phyloP scores from a whole-genome alignment of 2,797 vertebrate genomes.

The Argya squamiceps region DNA sequence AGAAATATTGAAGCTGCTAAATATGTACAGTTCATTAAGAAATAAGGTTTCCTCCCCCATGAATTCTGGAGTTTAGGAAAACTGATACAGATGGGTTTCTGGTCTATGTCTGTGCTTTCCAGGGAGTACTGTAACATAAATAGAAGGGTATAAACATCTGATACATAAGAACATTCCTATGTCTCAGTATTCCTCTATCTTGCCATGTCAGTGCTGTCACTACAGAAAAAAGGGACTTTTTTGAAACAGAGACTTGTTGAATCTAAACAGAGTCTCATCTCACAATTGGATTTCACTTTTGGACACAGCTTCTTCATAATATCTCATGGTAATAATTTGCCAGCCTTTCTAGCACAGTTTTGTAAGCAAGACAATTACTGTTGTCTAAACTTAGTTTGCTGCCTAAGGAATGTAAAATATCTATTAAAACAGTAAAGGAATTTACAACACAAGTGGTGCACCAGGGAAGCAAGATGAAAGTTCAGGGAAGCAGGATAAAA shows the following conservation, averaged over 20 bases:
- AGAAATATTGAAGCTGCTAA: background rate
- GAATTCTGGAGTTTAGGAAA: constrained; percentile 14
- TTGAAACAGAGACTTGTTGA: background rate
- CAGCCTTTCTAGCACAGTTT: background rate
- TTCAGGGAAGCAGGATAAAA: constrained; percentile 24
- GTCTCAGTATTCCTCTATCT: background rate
- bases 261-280: background rate
- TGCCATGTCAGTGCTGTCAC: accelerated
- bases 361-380: background rate
- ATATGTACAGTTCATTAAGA: background rate
- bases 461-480: constrained; percentile 18
- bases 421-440: background rate
- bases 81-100: constrained; percentile 1
- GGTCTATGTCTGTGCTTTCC: background rate
- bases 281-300: background rate
- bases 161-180: background rate
- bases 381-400: background rate
- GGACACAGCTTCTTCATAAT: background rate
- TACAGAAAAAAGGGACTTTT: background rate
- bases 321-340: background rate
- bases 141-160: background rate
- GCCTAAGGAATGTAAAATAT: constrained; percentile 9
- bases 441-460: background rate
- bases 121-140: background rate
- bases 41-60: background rate